phyloP scores from a whole-genome alignment of 2,797 vertebrate genomes.

The Ispidina picta region DNA sequence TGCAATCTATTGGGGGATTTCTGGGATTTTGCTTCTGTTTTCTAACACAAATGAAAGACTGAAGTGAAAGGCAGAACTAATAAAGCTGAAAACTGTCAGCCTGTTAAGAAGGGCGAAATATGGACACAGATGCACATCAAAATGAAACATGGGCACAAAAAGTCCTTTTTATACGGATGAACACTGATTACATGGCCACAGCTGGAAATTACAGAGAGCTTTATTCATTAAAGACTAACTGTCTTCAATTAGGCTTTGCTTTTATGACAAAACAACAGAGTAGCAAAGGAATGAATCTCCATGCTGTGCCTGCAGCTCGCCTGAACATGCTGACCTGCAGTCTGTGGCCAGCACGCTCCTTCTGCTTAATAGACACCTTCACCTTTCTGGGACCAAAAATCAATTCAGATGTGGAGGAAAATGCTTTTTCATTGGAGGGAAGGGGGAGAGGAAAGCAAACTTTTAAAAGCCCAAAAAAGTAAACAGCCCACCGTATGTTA shows the following conservation, averaged over 20 bases:
- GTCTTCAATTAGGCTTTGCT: conserved; percentile 30
- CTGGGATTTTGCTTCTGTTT: conserved; percentile 1
- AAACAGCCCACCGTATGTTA: background rate
- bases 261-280: conserved; percentile 13
- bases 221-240: conserved; percentile 63
- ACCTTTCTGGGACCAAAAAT: conserved; percentile 19
- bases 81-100: conserved; percentile 36
- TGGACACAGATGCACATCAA: conserved; percentile 53
- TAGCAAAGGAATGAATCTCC: conserved; percentile 1
- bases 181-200: conserved; percentile 58
- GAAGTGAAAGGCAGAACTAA: conserved; percentile 44
- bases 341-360: background rate
- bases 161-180: conserved; percentile 25
- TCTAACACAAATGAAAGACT: background rate
- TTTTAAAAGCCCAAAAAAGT: background rate
- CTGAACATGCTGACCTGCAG: background rate
- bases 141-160: conserved; percentile 48
- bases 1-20: background rate
- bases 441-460: background rate
- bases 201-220: conserved; percentile 56
- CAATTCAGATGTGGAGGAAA: background rate
- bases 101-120: conserved; percentile 16
- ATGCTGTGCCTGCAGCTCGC: background rate
- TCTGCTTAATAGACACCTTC: background rate
- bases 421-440: background rate